Conservation (phyloP, 2,113 vertebrate species). For the Gallinago media region DNA sequence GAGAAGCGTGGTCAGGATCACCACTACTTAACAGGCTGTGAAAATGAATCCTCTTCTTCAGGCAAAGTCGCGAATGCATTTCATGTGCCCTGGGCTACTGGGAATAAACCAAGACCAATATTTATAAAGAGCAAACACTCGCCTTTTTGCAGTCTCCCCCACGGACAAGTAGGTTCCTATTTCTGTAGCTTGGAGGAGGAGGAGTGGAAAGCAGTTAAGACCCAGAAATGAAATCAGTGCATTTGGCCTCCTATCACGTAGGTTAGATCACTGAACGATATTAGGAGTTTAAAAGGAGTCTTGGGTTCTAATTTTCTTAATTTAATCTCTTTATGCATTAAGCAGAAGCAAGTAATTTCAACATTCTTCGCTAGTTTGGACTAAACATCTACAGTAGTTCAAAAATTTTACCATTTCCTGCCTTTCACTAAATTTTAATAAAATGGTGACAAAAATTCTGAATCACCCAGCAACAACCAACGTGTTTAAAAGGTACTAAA, state of each 20-base stretch:
- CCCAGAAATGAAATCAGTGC: not conserved
- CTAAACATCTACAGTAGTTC: not conserved
- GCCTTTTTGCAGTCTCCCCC: not conserved
- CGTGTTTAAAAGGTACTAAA: not conserved
- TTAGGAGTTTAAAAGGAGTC: not conserved
- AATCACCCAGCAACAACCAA: not conserved
- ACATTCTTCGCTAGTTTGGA: not conserved
- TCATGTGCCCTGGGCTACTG: not conserved
- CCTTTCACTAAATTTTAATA: not conserved
- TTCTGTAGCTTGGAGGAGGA: not conserved
- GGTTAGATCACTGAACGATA: not conserved
- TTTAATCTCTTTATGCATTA: constrained; percentile 8
- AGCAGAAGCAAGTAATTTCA: not conserved
- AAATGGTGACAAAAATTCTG: not conserved
- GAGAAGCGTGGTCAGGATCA: not conserved
- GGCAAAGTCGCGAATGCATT: not conserved
- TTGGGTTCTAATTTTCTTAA: not conserved
- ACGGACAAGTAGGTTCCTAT: not conserved
- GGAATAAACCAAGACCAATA: not conserved
- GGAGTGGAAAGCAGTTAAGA: not conserved
- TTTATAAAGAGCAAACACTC: not conserved
- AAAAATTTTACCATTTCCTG: not conserved
- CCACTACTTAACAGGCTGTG: not conserved
- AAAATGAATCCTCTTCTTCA: not conserved
- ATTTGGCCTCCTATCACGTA: not conserved